Evolutionary conservation across 1,140 invertebrate genomes (phyloP).

Genomic region (Dinoponera quadriceps): DNA sequence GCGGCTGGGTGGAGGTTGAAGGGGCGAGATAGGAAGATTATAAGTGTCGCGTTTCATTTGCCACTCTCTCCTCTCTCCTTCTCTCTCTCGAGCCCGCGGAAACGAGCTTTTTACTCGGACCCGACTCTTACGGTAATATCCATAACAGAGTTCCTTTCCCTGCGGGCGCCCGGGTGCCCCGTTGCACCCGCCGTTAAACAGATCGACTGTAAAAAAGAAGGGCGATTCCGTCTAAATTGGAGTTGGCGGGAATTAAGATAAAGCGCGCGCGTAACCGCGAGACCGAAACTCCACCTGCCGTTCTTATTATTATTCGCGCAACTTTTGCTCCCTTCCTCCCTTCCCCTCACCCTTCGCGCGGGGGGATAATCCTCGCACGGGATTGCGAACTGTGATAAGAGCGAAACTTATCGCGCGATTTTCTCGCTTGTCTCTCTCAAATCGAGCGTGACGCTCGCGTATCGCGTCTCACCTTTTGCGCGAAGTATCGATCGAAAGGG

Average conservation of each 20-base stretch:
- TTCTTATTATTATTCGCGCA: constrained; percentile 41
- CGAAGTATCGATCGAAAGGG: no score
- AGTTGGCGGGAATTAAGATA: constrained; percentile 63
- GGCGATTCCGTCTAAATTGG: constrained; percentile 71
- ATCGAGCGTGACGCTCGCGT: background rate
- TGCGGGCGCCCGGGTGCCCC: constrained; percentile 33
- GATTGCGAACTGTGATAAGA: background rate
- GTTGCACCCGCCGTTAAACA: constrained; percentile 68
- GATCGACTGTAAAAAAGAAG: constrained; percentile 72
- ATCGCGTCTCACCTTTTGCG: no score
- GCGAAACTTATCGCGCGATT: constrained; percentile 2
- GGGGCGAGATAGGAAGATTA: constrained; percentile 72
- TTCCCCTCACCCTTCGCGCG: background rate
- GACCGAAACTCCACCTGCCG: constrained; percentile 1
- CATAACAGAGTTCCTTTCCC: constrained; percentile 70
- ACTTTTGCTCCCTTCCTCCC: background rate
- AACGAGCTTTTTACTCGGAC: constrained; percentile 70
- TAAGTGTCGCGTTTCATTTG: constrained; percentile 78
- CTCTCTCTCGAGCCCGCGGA: background rate
- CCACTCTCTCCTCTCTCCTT: constrained; percentile 53
- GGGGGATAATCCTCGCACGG: background rate
- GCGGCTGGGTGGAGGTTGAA: background rate
- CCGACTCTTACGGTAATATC: constrained; percentile 70
- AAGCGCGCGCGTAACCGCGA: constrained; percentile 33
- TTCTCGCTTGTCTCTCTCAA: background rate